Base-by-base conservation (phyloP, 2,888 invertebrate genomes). In the Calliopum simillimum region DNA sequence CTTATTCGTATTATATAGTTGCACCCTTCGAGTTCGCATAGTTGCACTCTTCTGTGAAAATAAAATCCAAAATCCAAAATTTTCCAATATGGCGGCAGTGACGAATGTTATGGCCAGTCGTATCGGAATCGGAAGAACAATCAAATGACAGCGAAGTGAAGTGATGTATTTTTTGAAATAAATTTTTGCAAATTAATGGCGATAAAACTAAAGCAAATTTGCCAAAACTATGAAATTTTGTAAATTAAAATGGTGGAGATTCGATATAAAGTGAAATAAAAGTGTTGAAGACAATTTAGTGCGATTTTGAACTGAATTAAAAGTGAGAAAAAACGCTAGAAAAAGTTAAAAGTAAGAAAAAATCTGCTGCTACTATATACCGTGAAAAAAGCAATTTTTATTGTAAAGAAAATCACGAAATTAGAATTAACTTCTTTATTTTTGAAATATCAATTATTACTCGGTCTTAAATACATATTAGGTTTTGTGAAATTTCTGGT, bases 51-150 rank as follows among this genome's bases (percentile, higher is more conserved):
- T n/a, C n/a, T n/a, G n/a, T n/a, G n/a, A n/a, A n/a, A n/a, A n/a
- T 21, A 63, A 65, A 23, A 65, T 8, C 8, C 33, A 33, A 53
- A 44, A n/a, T n/a, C n/a, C 25, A 13, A 77, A 73, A 77, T 77
- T 77, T 77, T 89, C 87, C 89, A 90, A 90, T 88, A 90, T 90
- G 90, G 90, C 90, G 89, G 87, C 88, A 86, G 74, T 74, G 74
- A 75, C 74, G 76, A 76, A 75, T 74, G 74, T 74, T 67, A 70
- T 71, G 63, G 64, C 51, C 68, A 76, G 71, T 75, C 75, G 74
- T 69, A 67, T 74, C 72, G 74, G 75, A 72, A 76, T 74, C 73
- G 73, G 74, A 47, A 58, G 56, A 67, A 67, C 49, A 58, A 67
- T 58, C 59, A 67, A 67, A 67, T 67, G 67, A 58, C 67, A 67